A percentile compares a stretch with the other conserved stretches of the same genome.
These are phyloP conservation scores for Hirtodrosophila cameraria DNA, from an alignment of 2,888 invertebrate species.

Conservation along the genomic window DNA sequence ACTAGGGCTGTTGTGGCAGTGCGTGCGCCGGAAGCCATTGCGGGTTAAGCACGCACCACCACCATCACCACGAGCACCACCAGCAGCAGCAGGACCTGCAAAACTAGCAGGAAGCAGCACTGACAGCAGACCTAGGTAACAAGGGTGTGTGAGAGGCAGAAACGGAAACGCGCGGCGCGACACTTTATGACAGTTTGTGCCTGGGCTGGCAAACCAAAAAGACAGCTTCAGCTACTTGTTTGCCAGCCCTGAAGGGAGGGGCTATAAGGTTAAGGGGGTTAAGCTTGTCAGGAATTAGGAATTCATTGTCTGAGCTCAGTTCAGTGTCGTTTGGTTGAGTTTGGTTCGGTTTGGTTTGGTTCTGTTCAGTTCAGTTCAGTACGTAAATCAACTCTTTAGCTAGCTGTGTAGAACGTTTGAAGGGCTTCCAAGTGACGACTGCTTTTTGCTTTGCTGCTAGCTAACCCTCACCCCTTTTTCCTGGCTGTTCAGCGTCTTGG, in stretches of 20 bases:
- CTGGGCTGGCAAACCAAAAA: slow-evolving; percentile 36
- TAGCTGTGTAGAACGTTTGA: slow-evolving; percentile 36
- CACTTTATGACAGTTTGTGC: slow-evolving; percentile 67
- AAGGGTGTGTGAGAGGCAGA: slow-evolving; percentile 1
- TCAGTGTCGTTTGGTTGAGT: slow-evolving; percentile 34
- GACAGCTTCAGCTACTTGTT: slow-evolving; percentile 27
- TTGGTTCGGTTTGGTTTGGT: slow-evolving; percentile 34
- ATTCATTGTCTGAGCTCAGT: slow-evolving; percentile 63
- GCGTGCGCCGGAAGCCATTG: slow-evolving; percentile 74
- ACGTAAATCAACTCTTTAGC: slow-evolving; percentile 65
- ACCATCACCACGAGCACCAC: background rate
- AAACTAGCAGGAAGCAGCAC: slow-evolving; percentile 31
- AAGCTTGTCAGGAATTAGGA: slow-evolving; percentile 62
- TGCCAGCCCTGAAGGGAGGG: slow-evolving; percentile 9
- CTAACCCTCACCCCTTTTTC: slow-evolving; percentile 19
- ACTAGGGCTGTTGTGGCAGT: slow-evolving; percentile 21
- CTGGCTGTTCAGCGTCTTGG: slow-evolving; percentile 37
- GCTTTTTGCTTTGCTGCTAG: slow-evolving; percentile 14
- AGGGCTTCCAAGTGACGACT: slow-evolving; percentile 40
- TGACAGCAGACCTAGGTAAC: slow-evolving; percentile 34
- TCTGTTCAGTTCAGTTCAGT: slow-evolving; percentile 32
- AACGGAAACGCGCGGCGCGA: slow-evolving; percentile 64
- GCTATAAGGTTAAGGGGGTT: background rate
- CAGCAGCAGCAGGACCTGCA: background rate
- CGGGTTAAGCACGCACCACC: slow-evolving; percentile 58